Conservation (phyloP, 2,888 invertebrate genomes). For the Xylota sylvarum region DNA sequence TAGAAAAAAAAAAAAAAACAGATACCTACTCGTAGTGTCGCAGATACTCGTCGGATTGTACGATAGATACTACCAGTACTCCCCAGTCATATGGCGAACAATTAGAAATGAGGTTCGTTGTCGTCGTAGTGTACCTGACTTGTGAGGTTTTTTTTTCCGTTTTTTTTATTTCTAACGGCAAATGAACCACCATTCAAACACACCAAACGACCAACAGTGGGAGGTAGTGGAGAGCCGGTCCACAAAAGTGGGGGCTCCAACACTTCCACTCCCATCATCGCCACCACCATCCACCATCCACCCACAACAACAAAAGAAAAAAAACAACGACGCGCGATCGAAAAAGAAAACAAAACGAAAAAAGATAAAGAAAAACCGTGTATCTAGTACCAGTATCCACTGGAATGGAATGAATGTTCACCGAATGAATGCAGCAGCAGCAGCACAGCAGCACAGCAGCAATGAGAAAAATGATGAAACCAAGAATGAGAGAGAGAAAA, state of each 20-base stretch:
- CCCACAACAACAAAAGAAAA: slow-evolving; percentile 6
- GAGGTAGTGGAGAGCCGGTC: slow-evolving; percentile 26
- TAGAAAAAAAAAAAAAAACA: slow-evolving; percentile 19
- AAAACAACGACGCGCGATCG: slow-evolving; percentile 62
- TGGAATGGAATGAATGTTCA: slow-evolving; percentile 75
- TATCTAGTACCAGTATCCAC: slow-evolving; percentile 34
- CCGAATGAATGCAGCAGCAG: slow-evolving; percentile 69
- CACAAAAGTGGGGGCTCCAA: slow-evolving; percentile 40
- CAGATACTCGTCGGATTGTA: slow-evolving; percentile 11
- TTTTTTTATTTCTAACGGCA: slow-evolving; percentile 46
- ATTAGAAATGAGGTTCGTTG: slow-evolving; percentile 68
- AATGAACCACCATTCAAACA: slow-evolving; percentile 40
- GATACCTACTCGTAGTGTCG: not conserved
- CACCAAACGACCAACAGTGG: slow-evolving; percentile 20
- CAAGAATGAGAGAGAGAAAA: slow-evolving; percentile 55
- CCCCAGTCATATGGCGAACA: slow-evolving; percentile 51
- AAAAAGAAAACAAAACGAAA: slow-evolving; percentile 45
- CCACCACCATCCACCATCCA: slow-evolving; percentile 39
- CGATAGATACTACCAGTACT: no score
- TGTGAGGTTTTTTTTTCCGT: slow-evolving; percentile 42
- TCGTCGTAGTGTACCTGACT: slow-evolving; percentile 35
- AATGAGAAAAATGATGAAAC: slow-evolving; percentile 44
- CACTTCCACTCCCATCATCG: slow-evolving; percentile 56
- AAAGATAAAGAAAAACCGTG: slow-evolving; percentile 63
- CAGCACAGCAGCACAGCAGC: slow-evolving; percentile 15